phyloP scores from a whole-genome alignment of 2,113 vertebrate genomes.

The Pipa parva region DNA sequence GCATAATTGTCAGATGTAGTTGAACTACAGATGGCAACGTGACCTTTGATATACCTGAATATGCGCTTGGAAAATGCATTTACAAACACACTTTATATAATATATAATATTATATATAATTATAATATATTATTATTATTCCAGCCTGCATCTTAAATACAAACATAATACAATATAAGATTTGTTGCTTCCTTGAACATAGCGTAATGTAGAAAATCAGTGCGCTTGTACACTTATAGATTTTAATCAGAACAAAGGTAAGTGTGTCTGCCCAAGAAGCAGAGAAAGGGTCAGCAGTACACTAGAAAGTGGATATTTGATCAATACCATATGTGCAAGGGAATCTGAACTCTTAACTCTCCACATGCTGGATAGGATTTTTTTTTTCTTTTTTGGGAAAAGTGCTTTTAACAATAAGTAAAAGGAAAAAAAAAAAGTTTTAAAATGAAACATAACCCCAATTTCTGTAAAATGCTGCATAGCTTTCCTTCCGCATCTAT shows the following conservation, averaged over 20 bases:
- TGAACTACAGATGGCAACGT: too few relatives aligned
- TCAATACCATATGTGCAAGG: slow-evolving; percentile 28
- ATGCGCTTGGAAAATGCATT: too few relatives aligned
- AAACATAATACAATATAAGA: neutral
- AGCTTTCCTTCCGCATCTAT: neutral
- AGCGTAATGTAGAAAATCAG: neutral
- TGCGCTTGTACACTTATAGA: neutral
- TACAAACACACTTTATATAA: too few relatives aligned
- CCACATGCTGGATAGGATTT: neutral
- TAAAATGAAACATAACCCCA: slow-evolving; percentile 15
- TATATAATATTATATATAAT: too few relatives aligned
- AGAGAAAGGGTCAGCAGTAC: neutral
- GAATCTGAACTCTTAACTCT: neutral
- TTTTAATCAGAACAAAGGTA: neutral
- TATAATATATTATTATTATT: too few relatives aligned
- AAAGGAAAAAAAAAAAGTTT: slow-evolving; percentile 11
- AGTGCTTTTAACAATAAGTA: slow-evolving; percentile 17
- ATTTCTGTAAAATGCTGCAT: slow-evolving; percentile 24
- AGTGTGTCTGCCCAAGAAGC: neutral
- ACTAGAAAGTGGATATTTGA: slow-evolving; percentile 12
- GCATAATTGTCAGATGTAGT: too few relatives aligned
- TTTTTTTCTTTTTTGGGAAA: neutral
- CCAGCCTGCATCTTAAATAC: too few relatives aligned
- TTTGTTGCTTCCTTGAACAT: neutral
- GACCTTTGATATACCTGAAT: too few relatives aligned